phyloP scores from a whole-genome alignment of 2,888 invertebrate genomes.

The Amphipyra tragopoginis region DNA sequence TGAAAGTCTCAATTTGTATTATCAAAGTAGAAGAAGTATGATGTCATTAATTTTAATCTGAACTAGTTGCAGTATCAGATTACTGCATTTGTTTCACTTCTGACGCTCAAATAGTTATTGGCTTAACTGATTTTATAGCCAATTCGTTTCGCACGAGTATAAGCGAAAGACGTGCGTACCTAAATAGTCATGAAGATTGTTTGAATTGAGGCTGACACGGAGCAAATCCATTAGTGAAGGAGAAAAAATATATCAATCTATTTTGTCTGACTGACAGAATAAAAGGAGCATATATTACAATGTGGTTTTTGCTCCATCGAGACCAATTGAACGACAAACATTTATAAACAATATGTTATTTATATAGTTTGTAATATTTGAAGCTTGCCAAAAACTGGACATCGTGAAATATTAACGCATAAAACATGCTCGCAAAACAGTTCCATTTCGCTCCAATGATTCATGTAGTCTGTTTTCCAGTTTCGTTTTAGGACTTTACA shows the following conservation, averaged over 20 bases:
- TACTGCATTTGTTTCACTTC: conserved; percentile 13
- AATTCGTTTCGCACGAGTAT: background rate
- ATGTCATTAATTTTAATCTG: too few species aligned
- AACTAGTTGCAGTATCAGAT: conserved; percentile 1
- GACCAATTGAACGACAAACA: conserved; percentile 13
- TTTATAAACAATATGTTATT: conserved; percentile 15
- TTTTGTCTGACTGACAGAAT: conserved; percentile 9
- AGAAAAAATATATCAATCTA: conserved; percentile 13
- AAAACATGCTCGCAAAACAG: conserved; percentile 27
- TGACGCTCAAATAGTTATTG: conserved; percentile 1
- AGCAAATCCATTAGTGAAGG: conserved; percentile 29
- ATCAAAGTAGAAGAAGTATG: too few species aligned
- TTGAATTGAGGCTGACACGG: conserved; percentile 27
- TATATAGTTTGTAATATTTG: conserved; percentile 16
- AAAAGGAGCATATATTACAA: background rate
- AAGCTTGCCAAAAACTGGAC: conserved; percentile 36
- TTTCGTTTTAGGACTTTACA: conserved; percentile 54
- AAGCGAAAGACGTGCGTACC: background rate
- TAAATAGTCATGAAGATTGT: conserved; percentile 1
- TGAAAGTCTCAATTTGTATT: too few species aligned
- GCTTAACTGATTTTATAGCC: background rate
- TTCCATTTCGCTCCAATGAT: conserved; percentile 39
- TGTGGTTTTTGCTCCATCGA: conserved; percentile 1
- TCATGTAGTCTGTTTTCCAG: conserved; percentile 42
- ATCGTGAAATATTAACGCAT: conserved; percentile 20